Base-by-base conservation (phyloP, 1,140 invertebrate species). In the Bombus waltoni region DNA sequence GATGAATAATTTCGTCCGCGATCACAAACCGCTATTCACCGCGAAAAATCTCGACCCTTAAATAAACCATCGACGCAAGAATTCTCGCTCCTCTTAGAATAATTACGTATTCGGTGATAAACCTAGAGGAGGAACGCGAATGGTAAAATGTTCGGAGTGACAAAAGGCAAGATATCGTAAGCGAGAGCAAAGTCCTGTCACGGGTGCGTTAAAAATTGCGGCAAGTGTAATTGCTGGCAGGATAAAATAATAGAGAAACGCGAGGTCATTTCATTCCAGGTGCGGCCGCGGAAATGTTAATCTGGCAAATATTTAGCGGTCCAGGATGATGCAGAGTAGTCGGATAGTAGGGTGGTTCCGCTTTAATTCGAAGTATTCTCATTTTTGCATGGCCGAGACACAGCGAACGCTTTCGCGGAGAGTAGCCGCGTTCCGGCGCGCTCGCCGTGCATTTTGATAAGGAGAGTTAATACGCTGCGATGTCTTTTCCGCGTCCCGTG, bases 391-490 rank as follows among this genome's bases (percentile, higher is more conserved):
- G 13, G 9, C 0, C 3, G 22, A 5, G 42, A 5, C 13, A 42
- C n/a, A 35, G 47, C 0, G 5, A 53, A 53, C 18, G 47, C 47
- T 53, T 53, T 53, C 47, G 47, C 66, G 76, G 74, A 32, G 47
- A 40, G 42, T 38, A 44, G 72, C 25, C 62, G 42, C 65, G 35
- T 77, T 81, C 79, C 57, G 44, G 10, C 32, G 62, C 40, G 42
- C 59, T 68, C 47, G 38, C 53, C 82, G 35, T 75, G 85, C 78
- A 87, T 88, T 87, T 79, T 79, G 78, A 86, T 86, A 83, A 83
- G 70, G 3, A n/a, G 38, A 77, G 66, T 86, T 86, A 86, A 86
- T 83, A 83, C 71, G 25, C 59, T 68, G 70, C 18, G 66, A 77
- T n/a, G 57, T 62, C 72, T 88, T 79, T 83, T 70, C 70, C 79